Percentiles rank a stretch among this genome's conserved stretches.
phyloP scores from a whole-genome alignment of 2,797 vertebrate species.

The Diglossa cyanea region DNA sequence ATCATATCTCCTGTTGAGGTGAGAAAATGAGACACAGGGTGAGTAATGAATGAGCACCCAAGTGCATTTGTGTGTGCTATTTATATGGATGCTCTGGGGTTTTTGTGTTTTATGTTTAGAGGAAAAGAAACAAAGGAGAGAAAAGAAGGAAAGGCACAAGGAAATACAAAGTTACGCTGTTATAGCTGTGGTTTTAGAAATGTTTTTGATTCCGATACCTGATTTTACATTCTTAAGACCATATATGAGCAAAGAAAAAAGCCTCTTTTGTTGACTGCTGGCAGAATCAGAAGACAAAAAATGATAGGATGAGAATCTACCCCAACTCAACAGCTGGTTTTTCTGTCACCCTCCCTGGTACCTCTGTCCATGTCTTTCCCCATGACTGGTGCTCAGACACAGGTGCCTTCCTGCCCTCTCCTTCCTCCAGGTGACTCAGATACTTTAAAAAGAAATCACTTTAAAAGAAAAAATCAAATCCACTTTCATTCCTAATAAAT shows the following conservation, averaged over 20 bases:
- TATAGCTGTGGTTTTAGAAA: neutral
- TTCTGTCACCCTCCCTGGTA: neutral
- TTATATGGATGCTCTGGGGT: neutral
- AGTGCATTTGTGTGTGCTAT: neutral
- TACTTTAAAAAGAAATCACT: neutral
- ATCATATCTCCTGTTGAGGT: neutral
- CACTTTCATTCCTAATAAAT: neutral
- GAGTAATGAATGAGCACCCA: neutral
- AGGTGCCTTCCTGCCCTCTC: neutral
- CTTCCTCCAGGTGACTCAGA: neutral
- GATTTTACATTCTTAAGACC: neutral
- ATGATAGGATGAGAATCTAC: neutral
- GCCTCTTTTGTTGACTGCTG: neutral
- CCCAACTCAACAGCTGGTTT: neutral
- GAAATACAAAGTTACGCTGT: neutral
- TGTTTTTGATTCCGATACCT: neutral
- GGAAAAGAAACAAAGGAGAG: neutral
- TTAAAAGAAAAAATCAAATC: neutral
- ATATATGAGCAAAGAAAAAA: neutral
- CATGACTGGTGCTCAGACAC: neutral
- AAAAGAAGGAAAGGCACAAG: neutral
- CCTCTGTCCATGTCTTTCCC: fast-evolving
- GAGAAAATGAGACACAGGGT: neutral
- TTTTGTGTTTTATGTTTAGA: neutral
- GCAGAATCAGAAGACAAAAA: neutral